Evolutionary conservation across 2,113 vertebrate genomes (phyloP).

Genomic region (Eurypyga helias): DNA sequence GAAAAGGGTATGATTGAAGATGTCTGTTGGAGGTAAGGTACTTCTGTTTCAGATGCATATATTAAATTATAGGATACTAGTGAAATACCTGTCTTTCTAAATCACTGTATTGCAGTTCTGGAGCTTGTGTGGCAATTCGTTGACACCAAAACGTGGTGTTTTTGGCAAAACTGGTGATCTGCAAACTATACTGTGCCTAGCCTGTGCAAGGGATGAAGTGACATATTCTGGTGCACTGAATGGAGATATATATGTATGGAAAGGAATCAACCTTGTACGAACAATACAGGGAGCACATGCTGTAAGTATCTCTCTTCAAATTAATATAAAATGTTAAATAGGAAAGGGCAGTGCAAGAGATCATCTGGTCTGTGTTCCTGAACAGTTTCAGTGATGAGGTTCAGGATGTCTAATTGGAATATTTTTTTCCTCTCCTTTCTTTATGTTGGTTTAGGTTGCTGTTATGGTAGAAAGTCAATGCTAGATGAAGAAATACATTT

Average conservation of each 20-base stretch:
- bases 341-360: background rate
- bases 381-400: background rate
- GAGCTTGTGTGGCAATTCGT: conserved; percentile 96
- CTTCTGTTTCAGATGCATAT: background rate
- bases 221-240: conserved; percentile 97
- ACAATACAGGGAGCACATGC: conserved; percentile 95
- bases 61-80: background rate
- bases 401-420: background rate
- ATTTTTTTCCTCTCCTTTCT: background rate
- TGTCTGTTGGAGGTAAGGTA: background rate
- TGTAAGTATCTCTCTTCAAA: conserved; percentile 78
- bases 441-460: background rate
- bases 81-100: background rate
- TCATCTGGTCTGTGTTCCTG: background rate
- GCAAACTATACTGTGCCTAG: conserved; percentile 97
- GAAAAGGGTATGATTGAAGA: background rate
- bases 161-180: conserved; percentile 98
- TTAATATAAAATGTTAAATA: background rate
- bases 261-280: conserved; percentile 91
- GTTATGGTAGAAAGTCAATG: background rate
- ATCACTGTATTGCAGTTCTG: conserved; percentile 87
- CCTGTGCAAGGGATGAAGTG: conserved; percentile 94
- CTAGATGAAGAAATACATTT: background rate
- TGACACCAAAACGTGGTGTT: conserved; percentile 95
- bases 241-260: conserved; percentile 98